phyloP scores from a whole-genome alignment of 1,140 invertebrate genomes.

The Lasioglossum albipes region DNA sequence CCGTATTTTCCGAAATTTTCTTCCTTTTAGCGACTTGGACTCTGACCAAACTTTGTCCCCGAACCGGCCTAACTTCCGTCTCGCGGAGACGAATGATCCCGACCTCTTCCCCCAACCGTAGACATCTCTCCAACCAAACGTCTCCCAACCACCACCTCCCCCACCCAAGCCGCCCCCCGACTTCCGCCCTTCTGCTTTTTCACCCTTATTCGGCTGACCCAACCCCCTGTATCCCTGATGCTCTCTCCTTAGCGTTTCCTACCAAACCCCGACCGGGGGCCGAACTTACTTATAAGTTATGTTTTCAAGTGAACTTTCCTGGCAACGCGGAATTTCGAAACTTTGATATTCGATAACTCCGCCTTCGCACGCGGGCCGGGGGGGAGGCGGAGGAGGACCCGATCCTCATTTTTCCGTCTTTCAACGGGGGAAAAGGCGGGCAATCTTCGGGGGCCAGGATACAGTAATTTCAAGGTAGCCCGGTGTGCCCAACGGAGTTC shows the following conservation, averaged over 20 bases:
- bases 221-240: conserved; percentile 30
- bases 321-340: conserved; percentile 72
- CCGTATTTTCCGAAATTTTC: conserved; percentile 70
- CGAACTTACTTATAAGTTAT: conserved; percentile 74
- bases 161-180: conserved; percentile 36
- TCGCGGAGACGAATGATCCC: conserved; percentile 70
- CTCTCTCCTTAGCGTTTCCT: conserved; percentile 37
- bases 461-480: conserved; percentile 34
- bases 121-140: not conserved
- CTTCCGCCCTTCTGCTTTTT: conserved; percentile 68
- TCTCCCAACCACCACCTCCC: conserved; percentile 31
- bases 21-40: conserved; percentile 75
- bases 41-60: conserved; percentile 69
- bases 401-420: conserved; percentile 64
- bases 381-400: not conserved
- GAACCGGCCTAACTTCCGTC: conserved; percentile 71
- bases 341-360: conserved; percentile 75
- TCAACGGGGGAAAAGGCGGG: conserved; percentile 49
- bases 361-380: conserved; percentile 17
- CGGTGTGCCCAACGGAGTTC: not conserved
- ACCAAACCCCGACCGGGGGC: not conserved
- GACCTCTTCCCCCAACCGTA: conserved; percentile 23
- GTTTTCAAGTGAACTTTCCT: conserved; percentile 73
- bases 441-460: conserved; percentile 16
- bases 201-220: conserved; percentile 56